A percentile compares a stretch with the other conserved stretches of the same genome.
Conservation (phyloP, 1,140 invertebrate genomes). For the Drosophila kanapiae region DNA sequence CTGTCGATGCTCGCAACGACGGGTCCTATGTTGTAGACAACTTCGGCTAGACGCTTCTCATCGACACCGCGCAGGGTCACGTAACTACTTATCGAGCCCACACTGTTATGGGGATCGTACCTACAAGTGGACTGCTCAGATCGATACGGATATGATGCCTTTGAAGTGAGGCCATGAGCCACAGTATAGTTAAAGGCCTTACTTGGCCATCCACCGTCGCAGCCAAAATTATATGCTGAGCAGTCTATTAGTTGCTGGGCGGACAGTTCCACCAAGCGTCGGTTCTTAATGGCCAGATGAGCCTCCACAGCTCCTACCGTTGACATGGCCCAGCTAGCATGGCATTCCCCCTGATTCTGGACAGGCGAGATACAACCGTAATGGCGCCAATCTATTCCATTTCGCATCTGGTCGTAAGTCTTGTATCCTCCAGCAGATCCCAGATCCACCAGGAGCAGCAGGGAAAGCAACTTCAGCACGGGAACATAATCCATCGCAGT, state of each 20-base stretch:
- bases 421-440: not conserved
- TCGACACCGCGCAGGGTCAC: slow-evolving; percentile 87
- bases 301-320: slow-evolving; percentile 93
- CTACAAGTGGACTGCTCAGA: slow-evolving; percentile 84
- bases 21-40: slow-evolving; percentile 88
- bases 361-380: not conserved
- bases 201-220: slow-evolving; percentile 92
- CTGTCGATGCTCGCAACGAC: slow-evolving; percentile 4
- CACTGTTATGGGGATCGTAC: slow-evolving; percentile 1
- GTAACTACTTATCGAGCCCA: slow-evolving; percentile 26
- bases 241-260: slow-evolving; percentile 97
- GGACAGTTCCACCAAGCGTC: slow-evolving; percentile 91
- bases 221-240: slow-evolving; percentile 92
- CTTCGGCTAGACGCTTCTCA: slow-evolving; percentile 89
- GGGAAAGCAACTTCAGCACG: not conserved
- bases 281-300: slow-evolving; percentile 88
- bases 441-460: not conserved
- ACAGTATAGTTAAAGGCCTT: slow-evolving; percentile 91
- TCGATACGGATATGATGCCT: slow-evolving; percentile 90
- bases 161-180: slow-evolving; percentile 90
- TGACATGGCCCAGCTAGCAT: slow-evolving; percentile 97
- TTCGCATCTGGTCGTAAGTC: not conserved
- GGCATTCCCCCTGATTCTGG: slow-evolving; percentile 92
- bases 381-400: not conserved
- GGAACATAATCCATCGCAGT: not conserved